Evolutionary conservation across 2,797 vertebrate species (phyloP).

Genomic region (Hydrolagus colliei): DNA sequence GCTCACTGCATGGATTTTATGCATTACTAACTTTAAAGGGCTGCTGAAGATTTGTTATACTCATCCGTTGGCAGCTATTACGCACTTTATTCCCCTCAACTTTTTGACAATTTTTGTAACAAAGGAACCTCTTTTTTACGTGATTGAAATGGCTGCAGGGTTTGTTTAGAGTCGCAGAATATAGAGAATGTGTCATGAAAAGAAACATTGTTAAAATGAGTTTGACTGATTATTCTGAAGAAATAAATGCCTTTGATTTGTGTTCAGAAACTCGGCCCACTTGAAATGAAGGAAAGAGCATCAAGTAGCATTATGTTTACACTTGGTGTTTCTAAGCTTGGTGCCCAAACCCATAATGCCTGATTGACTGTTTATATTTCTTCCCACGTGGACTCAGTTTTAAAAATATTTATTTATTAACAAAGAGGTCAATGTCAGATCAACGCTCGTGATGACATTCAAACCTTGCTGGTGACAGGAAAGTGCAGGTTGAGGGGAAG

Average conservation of each 20-base stretch:
- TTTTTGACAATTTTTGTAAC: slow-evolving; percentile 17
- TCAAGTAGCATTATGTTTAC: too few species aligned
- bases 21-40: slow-evolving; percentile 27
- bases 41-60: neutral
- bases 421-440: neutral
- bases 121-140: slow-evolving; percentile 29
- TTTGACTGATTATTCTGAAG: neutral
- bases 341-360: neutral
- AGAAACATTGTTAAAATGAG: neutral
- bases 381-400: neutral
- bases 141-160: neutral
- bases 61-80: neutral
- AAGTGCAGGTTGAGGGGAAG: neutral
- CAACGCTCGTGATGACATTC: neutral
- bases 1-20: slow-evolving; percentile 37
- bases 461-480: neutral
- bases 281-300: neutral
- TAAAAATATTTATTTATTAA: neutral
- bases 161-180: neutral
- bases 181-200: neutral
- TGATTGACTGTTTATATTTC: neutral
- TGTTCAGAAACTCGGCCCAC: neutral
- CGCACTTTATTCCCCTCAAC: neutral
- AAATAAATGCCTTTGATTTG: neutral
- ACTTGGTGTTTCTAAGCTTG: neutral